These are phyloP conservation scores for Sclerodermus sp. DNA, from an alignment of 2,888 invertebrate genomes.

Conservation along the genomic window DNA sequence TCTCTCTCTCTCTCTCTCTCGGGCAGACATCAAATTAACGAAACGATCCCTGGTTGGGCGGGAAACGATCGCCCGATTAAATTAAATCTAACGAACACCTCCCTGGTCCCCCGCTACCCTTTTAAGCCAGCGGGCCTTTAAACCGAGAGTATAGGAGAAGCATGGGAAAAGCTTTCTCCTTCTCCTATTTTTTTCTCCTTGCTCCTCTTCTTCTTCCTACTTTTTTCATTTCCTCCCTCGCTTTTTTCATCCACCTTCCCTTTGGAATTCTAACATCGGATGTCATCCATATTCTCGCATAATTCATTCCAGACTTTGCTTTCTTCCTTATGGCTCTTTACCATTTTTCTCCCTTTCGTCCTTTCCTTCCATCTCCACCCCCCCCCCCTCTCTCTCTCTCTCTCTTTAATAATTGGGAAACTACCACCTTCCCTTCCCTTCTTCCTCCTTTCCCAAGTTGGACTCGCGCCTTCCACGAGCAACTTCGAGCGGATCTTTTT, in stretches of 20 bases:
- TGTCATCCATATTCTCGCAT: background rate
- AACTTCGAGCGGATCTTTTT: too few species aligned
- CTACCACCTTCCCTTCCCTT: too few species aligned
- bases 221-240: background rate
- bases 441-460: too few species aligned
- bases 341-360: background rate
- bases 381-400: background rate
- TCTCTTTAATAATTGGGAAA: background rate
- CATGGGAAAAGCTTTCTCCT: background rate
- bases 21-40: background rate
- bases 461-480: too few species aligned
- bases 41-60: background rate
- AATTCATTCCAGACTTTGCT: background rate
- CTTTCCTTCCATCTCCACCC: background rate
- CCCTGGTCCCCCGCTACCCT: too few species aligned
- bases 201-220: background rate
- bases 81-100: background rate
- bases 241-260: background rate
- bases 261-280: background rate
- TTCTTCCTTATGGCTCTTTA: background rate
- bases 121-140: background rate
- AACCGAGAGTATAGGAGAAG: background rate
- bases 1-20: background rate
- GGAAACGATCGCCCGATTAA: background rate
- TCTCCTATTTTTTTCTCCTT: background rate